Conservation (phyloP, 1,140 invertebrate species). For the Asbolus verrucosus region DNA sequence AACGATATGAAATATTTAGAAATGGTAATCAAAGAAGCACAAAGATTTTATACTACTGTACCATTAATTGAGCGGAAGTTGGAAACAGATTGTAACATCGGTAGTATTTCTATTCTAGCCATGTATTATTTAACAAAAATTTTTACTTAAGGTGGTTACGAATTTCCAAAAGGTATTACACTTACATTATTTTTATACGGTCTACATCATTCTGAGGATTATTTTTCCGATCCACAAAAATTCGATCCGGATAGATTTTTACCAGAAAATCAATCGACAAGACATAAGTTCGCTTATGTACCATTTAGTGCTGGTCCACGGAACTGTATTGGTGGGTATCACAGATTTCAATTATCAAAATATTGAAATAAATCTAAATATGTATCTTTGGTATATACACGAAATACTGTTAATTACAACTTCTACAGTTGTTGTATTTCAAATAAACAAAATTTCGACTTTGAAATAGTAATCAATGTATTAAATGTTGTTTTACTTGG, state of each 20-base stretch:
- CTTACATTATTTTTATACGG: conserved; percentile 60
- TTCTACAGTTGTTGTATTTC: too few species aligned
- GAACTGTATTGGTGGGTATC: conserved; percentile 71
- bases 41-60: conserved; percentile 75
- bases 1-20: conserved; percentile 75
- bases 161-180: conserved; percentile 62
- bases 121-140: not conserved
- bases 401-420: too few species aligned
- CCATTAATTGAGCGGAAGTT: conserved; percentile 73
- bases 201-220: conserved; percentile 72
- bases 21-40: conserved; percentile 72
- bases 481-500: too few species aligned
- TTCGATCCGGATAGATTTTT: conserved; percentile 79
- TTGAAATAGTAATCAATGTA: too few species aligned
- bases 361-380: not conserved
- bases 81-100: conserved; percentile 64
- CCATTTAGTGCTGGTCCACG: conserved; percentile 76
- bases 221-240: conserved; percentile 73
- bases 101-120: conserved; percentile 29
- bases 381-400: too few species aligned
- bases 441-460: too few species aligned
- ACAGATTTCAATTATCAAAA: not conserved
- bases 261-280: conserved; percentile 66
- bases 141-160: conserved; percentile 16
- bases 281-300: conserved; percentile 69